Evolutionary conservation across 2,888 invertebrate genomes (phyloP), one percentile per base, ranked within the genome.

Genomic region (Apodemia zela): DNA sequence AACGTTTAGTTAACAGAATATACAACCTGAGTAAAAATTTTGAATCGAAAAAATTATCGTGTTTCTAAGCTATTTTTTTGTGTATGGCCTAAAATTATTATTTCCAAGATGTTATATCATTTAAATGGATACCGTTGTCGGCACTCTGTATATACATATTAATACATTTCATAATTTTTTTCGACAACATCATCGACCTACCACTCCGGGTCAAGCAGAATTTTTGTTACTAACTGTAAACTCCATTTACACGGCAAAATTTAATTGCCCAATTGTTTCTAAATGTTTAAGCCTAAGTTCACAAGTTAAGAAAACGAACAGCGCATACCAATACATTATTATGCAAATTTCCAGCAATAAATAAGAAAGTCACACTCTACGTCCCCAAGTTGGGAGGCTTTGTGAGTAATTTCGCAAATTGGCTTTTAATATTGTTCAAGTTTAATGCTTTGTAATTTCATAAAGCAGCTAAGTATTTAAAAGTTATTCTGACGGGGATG

Each of bases 401-500:
- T 51, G 51, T 51, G 51, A 25, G 51, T 51, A 18, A 51, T 51
- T 51, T 51, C 18, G 21, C 21, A 51, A 51, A 51, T 51, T 51
- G 51, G 21, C 51, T 51, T 51, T 51, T 51, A 51, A 51, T 51
- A 51, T 51, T 51, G 51, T 51, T 51, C 51, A 51, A 47, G 51
- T 51, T 51, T 51, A 51, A 51, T 18, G 10, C 11, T 51, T 51
- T 18, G 18, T 51, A 25, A 51, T 51, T 51, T 51, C 21, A 21
- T 51, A 21, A 51, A 21, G 54, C 13, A 21, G 54, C 21, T 54
- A 25, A 8, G 18, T 54, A 54, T 54, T 54, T 25, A 11, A 54
- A 54, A 25, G 54, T 54, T 54, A 21, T 15, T 15, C 42, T 15
- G 15, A 42, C 5, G 42, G 15, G 5, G 15, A 42, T 15, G 42